Evolutionary conservation across 2,888 invertebrate species (phyloP).

Genomic region (Tethea ocularis): DNA sequence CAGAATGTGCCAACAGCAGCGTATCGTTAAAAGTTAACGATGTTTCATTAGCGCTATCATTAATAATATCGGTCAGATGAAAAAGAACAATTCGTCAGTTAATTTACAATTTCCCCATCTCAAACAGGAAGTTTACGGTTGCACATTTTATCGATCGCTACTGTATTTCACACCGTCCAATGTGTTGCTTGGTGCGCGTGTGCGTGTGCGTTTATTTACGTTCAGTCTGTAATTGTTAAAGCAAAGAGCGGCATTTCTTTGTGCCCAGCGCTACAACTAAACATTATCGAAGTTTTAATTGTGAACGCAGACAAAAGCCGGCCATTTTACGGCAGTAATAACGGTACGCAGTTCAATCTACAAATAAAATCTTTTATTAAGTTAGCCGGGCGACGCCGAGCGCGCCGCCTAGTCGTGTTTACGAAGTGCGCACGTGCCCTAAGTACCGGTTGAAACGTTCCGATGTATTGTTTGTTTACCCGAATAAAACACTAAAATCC

Average conservation of each 20-base stretch:
- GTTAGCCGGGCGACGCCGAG: conserved; percentile 64
- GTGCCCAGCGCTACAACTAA: conserved; percentile 67
- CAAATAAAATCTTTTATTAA: conserved; percentile 78
- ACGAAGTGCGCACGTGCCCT: conserved; percentile 74
- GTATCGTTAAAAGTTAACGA: conserved; percentile 12
- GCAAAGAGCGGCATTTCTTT: conserved; percentile 79
- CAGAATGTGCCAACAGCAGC: not conserved
- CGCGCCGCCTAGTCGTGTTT: conserved; percentile 62
- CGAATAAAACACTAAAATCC: conserved; percentile 84
- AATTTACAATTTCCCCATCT: conserved; percentile 78
- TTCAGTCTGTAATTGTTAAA: conserved; percentile 62
- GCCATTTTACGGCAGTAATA: conserved; percentile 65
- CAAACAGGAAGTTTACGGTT: conserved; percentile 78
- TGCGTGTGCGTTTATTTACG: conserved; percentile 67
- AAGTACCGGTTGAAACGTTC: conserved; percentile 74
- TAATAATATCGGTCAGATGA: conserved; percentile 74
- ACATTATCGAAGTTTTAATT: conserved; percentile 79
- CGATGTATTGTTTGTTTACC: conserved; percentile 83
- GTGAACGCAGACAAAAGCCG: conserved; percentile 76
- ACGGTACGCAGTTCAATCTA: conserved; percentile 65
- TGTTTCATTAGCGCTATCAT: conserved; percentile 46
- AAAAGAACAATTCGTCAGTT: conserved; percentile 75
- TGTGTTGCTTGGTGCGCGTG: conserved; percentile 32
- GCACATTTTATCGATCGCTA: conserved; percentile 78
- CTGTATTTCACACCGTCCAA: conserved; percentile 59